phyloP scores from a whole-genome alignment of 2,113 vertebrate species.

The Apeltes quadracus region DNA sequence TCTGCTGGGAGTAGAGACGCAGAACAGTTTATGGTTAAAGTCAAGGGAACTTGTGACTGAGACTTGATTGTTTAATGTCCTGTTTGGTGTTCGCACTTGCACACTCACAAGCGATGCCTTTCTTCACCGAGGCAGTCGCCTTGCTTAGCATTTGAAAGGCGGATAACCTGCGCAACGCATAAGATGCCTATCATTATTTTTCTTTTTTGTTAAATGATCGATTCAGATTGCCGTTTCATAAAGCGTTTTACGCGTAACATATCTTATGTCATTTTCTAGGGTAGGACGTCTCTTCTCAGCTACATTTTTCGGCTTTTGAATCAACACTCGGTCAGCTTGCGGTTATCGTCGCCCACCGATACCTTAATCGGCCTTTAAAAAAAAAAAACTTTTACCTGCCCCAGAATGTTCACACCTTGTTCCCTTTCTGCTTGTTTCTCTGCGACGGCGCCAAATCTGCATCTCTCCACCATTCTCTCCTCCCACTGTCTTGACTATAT shows the following conservation, averaged over 20 bases:
- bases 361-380: no score
- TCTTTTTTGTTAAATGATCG: neutral
- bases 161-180: neutral
- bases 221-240: no score
- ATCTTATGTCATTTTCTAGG: no score
- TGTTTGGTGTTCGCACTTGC: neutral
- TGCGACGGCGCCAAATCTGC: slow-evolving; percentile 45
- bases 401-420: slow-evolving; percentile 20
- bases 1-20: slow-evolving; percentile 30
- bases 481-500: slow-evolving; percentile 18
- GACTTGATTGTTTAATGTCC: neutral
- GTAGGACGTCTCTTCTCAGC: no score
- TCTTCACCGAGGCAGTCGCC: no score
- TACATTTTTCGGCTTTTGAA: no score
- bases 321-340: no score
- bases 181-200: slow-evolving; percentile 20
- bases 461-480: slow-evolving; percentile 27
- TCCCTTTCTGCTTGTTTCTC: slow-evolving; percentile 38
- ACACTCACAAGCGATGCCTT: no score
- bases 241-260: no score
- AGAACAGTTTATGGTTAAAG: slow-evolving; percentile 28
- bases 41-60: neutral
- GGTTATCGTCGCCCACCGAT: no score
- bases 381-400: no score
- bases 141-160: slow-evolving; percentile 6